These are phyloP conservation scores for Brevipalpus yothersi DNA, from an alignment of 1,140 invertebrate species.

Conservation along the genomic window DNA sequence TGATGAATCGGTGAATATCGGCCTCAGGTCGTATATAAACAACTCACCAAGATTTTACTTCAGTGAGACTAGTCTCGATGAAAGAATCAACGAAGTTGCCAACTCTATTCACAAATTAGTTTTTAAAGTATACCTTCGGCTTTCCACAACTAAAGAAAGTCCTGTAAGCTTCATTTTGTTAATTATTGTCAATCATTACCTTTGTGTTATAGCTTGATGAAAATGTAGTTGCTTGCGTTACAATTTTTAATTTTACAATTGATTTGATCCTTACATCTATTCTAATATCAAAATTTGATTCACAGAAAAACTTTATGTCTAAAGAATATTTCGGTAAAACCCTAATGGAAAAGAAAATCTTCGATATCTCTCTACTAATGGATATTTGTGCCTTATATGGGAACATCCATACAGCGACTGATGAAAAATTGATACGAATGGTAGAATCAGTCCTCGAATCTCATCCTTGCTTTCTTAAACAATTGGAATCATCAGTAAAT, in stretches of 20 bases:
- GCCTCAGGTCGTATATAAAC: not conserved
- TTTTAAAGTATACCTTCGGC: not conserved
- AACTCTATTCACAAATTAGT: not conserved
- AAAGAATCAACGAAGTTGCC: not conserved
- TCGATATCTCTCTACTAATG: not conserved
- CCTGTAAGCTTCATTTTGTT: not conserved
- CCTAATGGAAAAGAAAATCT: not conserved
- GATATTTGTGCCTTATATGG: not conserved
- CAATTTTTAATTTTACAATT: not conserved
- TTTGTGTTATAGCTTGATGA: too few relatives aligned
- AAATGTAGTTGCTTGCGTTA: too few relatives aligned
- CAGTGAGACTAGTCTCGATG: not conserved
- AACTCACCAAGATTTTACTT: not conserved
- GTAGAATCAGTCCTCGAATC: not conserved
- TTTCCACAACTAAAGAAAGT: not conserved
- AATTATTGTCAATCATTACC: too few relatives aligned
- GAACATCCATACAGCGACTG: not conserved
- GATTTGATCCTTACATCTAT: not conserved
- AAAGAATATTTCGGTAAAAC: not conserved
- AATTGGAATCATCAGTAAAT: not conserved
- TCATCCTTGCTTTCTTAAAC: not conserved
- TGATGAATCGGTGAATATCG: not conserved
- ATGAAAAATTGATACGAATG: not conserved
- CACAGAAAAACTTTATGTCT: not conserved
- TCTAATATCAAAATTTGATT: not conserved